phyloP scores from a whole-genome alignment of 2,797 vertebrate species.

The Tenualosa ilisha region DNA sequence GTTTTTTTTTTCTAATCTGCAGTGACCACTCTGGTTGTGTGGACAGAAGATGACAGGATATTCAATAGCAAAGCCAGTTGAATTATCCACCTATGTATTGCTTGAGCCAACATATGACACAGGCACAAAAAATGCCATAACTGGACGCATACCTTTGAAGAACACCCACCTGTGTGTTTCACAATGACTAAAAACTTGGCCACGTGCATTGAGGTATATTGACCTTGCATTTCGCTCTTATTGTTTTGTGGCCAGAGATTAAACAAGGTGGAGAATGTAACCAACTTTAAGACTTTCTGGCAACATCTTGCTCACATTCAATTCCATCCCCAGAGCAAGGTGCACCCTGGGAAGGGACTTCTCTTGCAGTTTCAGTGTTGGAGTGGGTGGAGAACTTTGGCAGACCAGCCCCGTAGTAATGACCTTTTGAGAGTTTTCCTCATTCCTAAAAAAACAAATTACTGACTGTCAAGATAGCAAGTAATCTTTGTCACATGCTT shows the following conservation, averaged over 20 bases:
- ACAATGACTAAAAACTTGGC: conserved; percentile 5
- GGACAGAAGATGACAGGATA: background rate
- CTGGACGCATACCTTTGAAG: background rate
- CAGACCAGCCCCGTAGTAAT: background rate
- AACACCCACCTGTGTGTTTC: background rate
- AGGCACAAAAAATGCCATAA: background rate
- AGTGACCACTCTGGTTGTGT: background rate
- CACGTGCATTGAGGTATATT: background rate
- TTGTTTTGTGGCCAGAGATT: background rate
- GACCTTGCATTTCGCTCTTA: background rate
- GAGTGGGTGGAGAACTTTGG: background rate
- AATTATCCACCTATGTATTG: background rate
- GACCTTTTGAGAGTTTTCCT: background rate
- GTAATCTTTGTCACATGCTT: background rate
- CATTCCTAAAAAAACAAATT: background rate
- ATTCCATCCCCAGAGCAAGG: background rate
- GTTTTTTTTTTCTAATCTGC: background rate
- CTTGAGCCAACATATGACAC: background rate
- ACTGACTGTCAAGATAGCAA: background rate
- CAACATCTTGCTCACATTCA: background rate
- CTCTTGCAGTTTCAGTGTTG: background rate
- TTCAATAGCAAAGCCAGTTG: background rate
- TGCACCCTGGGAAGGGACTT: background rate
- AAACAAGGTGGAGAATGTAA: background rate
- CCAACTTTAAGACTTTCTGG: background rate